These are phyloP conservation scores for Myxocyprinus asiaticus DNA, from an alignment of 2,113 vertebrate species.

Conservation along the genomic window DNA sequence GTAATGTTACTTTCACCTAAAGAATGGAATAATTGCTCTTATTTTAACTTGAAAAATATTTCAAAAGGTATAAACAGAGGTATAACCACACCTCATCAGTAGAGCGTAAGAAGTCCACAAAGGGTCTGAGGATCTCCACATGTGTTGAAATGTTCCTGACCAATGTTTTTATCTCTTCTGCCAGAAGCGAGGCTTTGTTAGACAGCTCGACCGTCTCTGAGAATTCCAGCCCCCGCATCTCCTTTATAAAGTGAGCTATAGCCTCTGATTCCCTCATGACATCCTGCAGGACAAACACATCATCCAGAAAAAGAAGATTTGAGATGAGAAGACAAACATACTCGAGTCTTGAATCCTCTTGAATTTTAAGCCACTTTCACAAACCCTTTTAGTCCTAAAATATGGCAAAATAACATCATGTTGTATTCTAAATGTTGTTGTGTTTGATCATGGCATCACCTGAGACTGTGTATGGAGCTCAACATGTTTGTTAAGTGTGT, in stretches of 20 bases:
- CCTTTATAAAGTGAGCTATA: constrained; percentile 73
- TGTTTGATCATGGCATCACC: constrained; percentile 68
- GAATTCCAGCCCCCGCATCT: constrained; percentile 68
- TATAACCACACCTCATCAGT: constrained; percentile 77
- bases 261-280: constrained; percentile 68
- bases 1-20: not conserved
- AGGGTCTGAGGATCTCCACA: constrained; percentile 74
- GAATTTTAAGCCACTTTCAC: too few species aligned
- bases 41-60: too few species aligned
- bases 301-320: not conserved
- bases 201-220: constrained; percentile 66
- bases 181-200: constrained; percentile 65
- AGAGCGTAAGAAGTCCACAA: constrained; percentile 76
- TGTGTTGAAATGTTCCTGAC: constrained; percentile 70
- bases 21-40: too few species aligned
- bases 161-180: constrained; percentile 75
- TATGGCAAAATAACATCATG: too few species aligned
- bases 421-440: too few species aligned
- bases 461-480: constrained; percentile 76
- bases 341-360: too few species aligned
- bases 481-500: constrained; percentile 74
- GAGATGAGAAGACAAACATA: too few species aligned
- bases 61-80: too few species aligned
- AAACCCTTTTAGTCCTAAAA: too few species aligned
- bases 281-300: constrained; percentile 68